These are phyloP conservation scores for Hemicentrotus pulcherrimus DNA, from an alignment of 35 echinoderm and acorn worm species.

Conservation along the genomic window DNA sequence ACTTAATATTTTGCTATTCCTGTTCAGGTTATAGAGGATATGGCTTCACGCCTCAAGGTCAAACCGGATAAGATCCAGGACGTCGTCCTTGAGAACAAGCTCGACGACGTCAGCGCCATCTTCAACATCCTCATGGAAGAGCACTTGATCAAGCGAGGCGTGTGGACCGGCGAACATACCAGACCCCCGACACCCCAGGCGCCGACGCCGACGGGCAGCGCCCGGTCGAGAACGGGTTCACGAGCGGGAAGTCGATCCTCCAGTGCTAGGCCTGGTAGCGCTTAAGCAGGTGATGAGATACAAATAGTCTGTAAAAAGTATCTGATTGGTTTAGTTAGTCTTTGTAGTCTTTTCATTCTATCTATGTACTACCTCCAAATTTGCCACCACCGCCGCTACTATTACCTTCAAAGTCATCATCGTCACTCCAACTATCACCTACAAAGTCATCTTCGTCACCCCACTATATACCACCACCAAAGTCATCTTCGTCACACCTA, in stretches of 20 bases:
- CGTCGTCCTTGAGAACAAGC: slow-evolving; percentile 68
- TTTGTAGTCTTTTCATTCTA: not conserved
- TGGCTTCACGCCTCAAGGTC: slow-evolving; percentile 68
- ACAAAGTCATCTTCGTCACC: not conserved
- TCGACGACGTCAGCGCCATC: slow-evolving; percentile 82
- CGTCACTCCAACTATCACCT: not conserved
- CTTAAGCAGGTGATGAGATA: not conserved
- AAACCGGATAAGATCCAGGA: slow-evolving; percentile 57
- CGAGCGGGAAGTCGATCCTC: not conserved
- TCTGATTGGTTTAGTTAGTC: not conserved
- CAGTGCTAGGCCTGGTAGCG: not conserved
- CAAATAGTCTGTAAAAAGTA: not conserved
- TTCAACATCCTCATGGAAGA: slow-evolving; percentile 86
- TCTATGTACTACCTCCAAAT: not conserved
- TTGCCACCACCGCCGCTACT: not conserved
- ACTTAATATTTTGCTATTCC: not conserved
- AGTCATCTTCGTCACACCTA: not conserved
- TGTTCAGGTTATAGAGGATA: slow-evolving; percentile 72
- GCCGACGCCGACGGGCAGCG: not conserved
- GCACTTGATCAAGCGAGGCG: slow-evolving; percentile 56
- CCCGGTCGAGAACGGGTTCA: not conserved
- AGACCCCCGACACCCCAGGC: slow-evolving; percentile 20
- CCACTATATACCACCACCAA: not conserved
- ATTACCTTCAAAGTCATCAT: not conserved
- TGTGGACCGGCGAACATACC: slow-evolving; percentile 84